Conservation (phyloP, 2,113 vertebrate species). For the Protobothrops flavoviridis region DNA sequence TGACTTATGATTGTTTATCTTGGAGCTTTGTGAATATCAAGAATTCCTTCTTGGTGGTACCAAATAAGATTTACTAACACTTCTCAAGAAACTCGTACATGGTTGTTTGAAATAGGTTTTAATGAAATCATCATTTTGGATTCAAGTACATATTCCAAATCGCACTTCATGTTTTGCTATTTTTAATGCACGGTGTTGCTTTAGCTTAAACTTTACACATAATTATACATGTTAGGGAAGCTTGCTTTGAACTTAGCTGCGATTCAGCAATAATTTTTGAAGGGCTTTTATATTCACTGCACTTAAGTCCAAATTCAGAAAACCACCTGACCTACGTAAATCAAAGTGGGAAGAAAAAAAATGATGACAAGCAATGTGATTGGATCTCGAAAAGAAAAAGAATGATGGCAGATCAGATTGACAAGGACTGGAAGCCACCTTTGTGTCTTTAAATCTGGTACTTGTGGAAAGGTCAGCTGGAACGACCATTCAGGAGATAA, state of each 20-base stretch:
- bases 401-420: not conserved
- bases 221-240: slow-evolving; percentile 54
- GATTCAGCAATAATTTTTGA: slow-evolving; percentile 40
- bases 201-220: slow-evolving; percentile 30
- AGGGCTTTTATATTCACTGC: slow-evolving; percentile 37
- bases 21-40: no score
- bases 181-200: slow-evolving; percentile 48
- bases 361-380: slow-evolving; percentile 5
- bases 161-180: slow-evolving; percentile 39
- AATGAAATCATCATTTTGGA: slow-evolving; percentile 10
- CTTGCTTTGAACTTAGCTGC: slow-evolving; percentile 43
- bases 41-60: not conserved
- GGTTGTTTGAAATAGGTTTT: slow-evolving; percentile 6
- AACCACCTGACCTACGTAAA: slow-evolving; percentile 7
- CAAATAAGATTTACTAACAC: not conserved
- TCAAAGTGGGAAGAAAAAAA: slow-evolving; percentile 8
- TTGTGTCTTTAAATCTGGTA: not conserved
- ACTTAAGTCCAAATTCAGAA: slow-evolving; percentile 46
- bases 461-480: not conserved
- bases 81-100: not conserved
- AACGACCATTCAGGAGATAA: not conserved
- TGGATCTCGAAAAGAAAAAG: slow-evolving; percentile 21
- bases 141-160: not conserved
- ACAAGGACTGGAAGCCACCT: not conserved
- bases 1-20: no score